A percentile compares a stretch with the other conserved stretches of the same genome.
Conservation (phyloP, 2,888 invertebrate genomes). For the Habroteleia sp. region DNA sequence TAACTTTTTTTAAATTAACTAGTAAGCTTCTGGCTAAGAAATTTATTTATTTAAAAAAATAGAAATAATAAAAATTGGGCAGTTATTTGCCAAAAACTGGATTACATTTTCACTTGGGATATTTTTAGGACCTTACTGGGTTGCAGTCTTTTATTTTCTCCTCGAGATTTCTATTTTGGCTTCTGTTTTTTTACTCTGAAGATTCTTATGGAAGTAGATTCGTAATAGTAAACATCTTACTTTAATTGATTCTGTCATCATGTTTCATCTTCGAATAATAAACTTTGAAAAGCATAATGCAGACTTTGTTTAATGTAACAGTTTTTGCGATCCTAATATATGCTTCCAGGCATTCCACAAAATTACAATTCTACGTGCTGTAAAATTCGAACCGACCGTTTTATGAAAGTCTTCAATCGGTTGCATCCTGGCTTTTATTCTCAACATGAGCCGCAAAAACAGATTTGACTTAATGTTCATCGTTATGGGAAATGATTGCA, state of each 20-base stretch:
- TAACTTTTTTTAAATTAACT: too few species aligned
- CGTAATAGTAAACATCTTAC: too few species aligned
- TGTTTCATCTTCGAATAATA: background rate
- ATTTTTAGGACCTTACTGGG: too few species aligned
- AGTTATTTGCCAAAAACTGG: too few species aligned
- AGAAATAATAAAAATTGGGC: too few species aligned
- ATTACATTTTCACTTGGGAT: too few species aligned
- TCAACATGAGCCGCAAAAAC: constrained; percentile 38
- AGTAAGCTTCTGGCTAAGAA: too few species aligned
- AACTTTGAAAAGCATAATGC: background rate
- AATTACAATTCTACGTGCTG: constrained; percentile 21
- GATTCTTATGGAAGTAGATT: too few species aligned
- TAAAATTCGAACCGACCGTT: constrained; percentile 30
- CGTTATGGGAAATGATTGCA: constrained; percentile 32
- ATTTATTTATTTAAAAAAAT: too few species aligned
- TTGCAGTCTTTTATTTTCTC: too few species aligned
- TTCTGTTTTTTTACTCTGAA: too few species aligned
- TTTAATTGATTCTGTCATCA: constrained; percentile 1
- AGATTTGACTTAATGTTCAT: constrained; percentile 47
- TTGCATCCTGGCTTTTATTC: constrained; percentile 33
- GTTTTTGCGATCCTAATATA: constrained; percentile 7
- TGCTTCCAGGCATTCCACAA: constrained; percentile 1
- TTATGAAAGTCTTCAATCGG: constrained; percentile 38
- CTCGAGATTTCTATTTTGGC: too few species aligned
- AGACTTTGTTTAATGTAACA: constrained; percentile 3